phyloP scores from a whole-genome alignment of 2,797 vertebrate species.

The Pipistrellus pygmaeus region DNA sequence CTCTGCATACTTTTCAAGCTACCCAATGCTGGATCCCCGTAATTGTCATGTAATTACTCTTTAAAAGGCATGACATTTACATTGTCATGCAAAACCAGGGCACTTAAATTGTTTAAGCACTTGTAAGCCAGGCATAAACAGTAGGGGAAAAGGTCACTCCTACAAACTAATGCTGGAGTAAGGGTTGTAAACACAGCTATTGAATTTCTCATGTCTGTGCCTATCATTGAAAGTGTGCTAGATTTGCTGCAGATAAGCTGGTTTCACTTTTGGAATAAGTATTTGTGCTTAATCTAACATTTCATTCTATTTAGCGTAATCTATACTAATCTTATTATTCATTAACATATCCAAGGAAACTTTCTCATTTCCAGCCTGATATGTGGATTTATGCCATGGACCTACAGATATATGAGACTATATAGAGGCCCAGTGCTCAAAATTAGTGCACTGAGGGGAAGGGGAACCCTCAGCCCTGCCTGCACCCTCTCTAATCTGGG shows the following conservation, averaged over 20 bases:
- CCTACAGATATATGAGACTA: neutral
- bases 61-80: neutral
- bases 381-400: neutral
- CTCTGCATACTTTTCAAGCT: neutral
- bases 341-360: neutral
- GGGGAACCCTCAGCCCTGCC: too few species aligned
- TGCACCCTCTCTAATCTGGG: too few species aligned
- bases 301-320: neutral
- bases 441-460: too few species aligned
- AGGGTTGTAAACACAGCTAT: neutral
- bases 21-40: neutral
- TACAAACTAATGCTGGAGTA: neutral
- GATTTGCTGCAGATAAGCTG: neutral
- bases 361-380: conserved; percentile 4
- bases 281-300: conserved; percentile 14
- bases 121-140: neutral
- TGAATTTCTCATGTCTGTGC: neutral
- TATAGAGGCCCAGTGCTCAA: neutral
- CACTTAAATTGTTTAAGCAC: neutral
- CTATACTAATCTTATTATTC: neutral
- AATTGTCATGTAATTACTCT: neutral
- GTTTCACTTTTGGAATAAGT: conserved; percentile 45
- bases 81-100: neutral
- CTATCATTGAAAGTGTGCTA: neutral
- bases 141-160: neutral